Conservation (phyloP, 2,888 invertebrate species). For the Tyria jacobaeae region DNA sequence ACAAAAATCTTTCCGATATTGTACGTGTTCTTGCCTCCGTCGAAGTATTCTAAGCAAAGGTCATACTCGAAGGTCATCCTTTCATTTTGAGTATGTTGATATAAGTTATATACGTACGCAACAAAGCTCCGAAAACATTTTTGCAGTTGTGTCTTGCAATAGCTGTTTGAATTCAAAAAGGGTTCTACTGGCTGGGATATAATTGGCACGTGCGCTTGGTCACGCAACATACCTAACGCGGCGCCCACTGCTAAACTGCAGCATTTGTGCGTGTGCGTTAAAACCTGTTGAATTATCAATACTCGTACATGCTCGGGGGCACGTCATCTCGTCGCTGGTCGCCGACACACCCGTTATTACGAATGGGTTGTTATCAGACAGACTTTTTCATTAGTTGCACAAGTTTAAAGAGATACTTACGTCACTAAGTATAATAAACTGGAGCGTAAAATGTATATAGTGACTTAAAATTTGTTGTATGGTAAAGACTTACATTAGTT, state of each 20-base stretch:
- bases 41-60: slow-evolving; percentile 20
- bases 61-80: slow-evolving; percentile 33
- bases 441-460: too few relatives aligned
- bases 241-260: not conserved
- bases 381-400: too few relatives aligned
- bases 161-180: slow-evolving; percentile 7
- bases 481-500: too few relatives aligned
- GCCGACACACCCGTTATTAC: slow-evolving; percentile 48
- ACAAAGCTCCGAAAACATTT: slow-evolving; percentile 8
- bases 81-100: slow-evolving; percentile 24
- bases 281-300: not conserved
- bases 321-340: slow-evolving; percentile 54
- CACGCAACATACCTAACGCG: slow-evolving; percentile 13
- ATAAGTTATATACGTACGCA: slow-evolving; percentile 12
- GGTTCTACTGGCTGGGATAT: slow-evolving; percentile 19
- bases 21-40: slow-evolving; percentile 17
- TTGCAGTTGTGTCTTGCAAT: slow-evolving; percentile 5
- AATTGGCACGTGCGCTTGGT: slow-evolving; percentile 26
- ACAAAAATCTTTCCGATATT: too few relatives aligned
- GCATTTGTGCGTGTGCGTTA: not conserved
- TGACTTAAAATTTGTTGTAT: too few relatives aligned
- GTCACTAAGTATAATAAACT: too few relatives aligned
- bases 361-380: slow-evolving; percentile 6
- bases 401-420: too few relatives aligned
- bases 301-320: slow-evolving; percentile 55